phyloP scores from a whole-genome alignment of 2,797 vertebrate genomes.

The Catostomus latipinnis region DNA sequence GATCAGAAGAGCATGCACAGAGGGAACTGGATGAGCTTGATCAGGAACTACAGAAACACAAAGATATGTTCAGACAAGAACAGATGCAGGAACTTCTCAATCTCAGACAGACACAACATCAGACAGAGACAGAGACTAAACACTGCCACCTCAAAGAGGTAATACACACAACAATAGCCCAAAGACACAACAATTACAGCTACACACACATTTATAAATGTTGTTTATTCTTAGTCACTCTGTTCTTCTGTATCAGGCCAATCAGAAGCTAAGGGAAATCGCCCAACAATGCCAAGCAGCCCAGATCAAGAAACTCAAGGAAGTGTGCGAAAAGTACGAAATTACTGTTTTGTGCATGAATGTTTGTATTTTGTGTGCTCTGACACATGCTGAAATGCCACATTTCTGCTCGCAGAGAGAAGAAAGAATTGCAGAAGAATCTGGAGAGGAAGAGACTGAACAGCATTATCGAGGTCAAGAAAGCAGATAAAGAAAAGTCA shows the following conservation, averaged over 20 bases:
- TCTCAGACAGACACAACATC: constrained; percentile 77
- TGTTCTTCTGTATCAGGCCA: constrained; percentile 67
- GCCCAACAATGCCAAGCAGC: constrained; percentile 75
- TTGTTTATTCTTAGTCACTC: neutral
- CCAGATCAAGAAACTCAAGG: constrained; percentile 85
- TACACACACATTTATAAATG: neutral
- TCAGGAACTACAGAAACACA: constrained; percentile 72
- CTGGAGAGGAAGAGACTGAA: constrained; percentile 87
- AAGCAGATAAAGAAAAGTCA: constrained; percentile 82
- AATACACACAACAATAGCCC: neutral
- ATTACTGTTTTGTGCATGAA: neutral
- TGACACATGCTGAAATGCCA: neutral
- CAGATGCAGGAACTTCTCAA: constrained; percentile 83
- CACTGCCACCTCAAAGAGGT: constrained; percentile 80
- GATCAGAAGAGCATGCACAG: constrained; percentile 66
- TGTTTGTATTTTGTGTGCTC: neutral
- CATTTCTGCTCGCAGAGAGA: constrained; percentile 77
- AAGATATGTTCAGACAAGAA: constrained; percentile 75
- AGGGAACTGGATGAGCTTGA: constrained; percentile 68
- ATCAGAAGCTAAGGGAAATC: constrained; percentile 79
- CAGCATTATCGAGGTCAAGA: constrained; percentile 86
- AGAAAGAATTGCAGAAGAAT: constrained; percentile 89
- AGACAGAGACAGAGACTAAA: constrained; percentile 74
- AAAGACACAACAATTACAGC: neutral
- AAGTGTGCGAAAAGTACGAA: constrained; percentile 82